Conservation (phyloP, 2,888 invertebrate species). For the Mythimna ferrago region DNA sequence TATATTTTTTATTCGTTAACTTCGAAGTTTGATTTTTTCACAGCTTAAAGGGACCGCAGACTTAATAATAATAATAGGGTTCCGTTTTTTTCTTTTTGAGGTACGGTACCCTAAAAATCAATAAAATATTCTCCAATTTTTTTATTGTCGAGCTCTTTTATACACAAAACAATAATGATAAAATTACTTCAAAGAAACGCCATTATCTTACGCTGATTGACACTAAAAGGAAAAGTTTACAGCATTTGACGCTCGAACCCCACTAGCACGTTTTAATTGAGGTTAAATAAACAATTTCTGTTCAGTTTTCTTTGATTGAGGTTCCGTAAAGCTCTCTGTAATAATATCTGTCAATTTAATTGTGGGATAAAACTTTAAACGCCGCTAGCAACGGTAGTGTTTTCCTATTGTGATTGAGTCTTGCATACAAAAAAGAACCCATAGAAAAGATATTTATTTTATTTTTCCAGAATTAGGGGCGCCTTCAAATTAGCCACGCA, state of each 20-base stretch:
- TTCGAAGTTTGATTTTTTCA: too few relatives aligned
- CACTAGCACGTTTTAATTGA: neutral
- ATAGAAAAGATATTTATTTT: too few relatives aligned
- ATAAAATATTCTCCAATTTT: neutral
- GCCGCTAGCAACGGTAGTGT: neutral
- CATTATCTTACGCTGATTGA: constrained; percentile 21
- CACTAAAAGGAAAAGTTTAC: constrained; percentile 22
- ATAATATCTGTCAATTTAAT: constrained; percentile 19
- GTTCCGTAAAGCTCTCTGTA: constrained; percentile 8
- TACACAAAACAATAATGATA: too few relatives aligned
- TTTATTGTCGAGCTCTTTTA: neutral
- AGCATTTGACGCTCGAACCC: constrained; percentile 1
- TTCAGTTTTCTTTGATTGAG: constrained; percentile 8
- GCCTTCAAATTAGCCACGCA: too few relatives aligned
- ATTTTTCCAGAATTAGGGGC: too few relatives aligned
- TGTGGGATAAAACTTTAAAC: neutral
- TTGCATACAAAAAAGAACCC: too few relatives aligned
- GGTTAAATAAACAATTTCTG: constrained; percentile 1
- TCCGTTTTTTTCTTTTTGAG: too few relatives aligned
- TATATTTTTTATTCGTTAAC: too few relatives aligned
- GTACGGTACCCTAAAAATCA: too few relatives aligned
- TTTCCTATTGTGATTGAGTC: neutral
- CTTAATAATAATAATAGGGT: too few relatives aligned
- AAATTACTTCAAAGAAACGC: constrained; percentile 23
- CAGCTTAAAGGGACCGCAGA: too few relatives aligned